These are phyloP conservation scores for Sthenelais limicola DNA, from an alignment of 2,888 invertebrate genomes.

Conservation along the genomic window DNA sequence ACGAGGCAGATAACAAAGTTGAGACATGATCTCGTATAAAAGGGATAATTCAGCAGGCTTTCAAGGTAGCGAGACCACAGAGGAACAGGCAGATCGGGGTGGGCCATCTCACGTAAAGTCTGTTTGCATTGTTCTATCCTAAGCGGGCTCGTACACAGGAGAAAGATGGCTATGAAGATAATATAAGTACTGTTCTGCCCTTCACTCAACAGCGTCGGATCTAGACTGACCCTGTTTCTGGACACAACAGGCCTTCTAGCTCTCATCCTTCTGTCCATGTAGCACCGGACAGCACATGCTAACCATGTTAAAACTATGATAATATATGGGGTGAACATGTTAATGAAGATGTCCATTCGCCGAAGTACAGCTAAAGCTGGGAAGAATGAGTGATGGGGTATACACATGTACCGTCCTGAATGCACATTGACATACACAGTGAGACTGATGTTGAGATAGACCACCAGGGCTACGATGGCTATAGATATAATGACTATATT, in stretches of 20 bases:
- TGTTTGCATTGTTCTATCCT: background rate
- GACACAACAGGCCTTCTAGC: background rate
- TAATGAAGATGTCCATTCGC: conserved; percentile 15
- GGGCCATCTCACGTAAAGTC: background rate
- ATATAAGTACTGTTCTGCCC: conserved; percentile 11
- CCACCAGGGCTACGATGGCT: conserved; percentile 9
- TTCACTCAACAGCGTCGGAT: background rate
- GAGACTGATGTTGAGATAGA: conserved; percentile 30
- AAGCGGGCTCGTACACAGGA: background rate
- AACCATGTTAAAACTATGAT: background rate
- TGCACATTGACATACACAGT: background rate
- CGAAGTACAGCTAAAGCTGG: background rate
- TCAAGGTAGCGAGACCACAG: background rate
- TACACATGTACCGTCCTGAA: conserved; percentile 8
- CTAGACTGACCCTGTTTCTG: background rate
- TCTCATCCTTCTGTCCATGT: background rate
- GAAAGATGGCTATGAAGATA: background rate
- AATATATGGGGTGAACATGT: conserved; percentile 14
- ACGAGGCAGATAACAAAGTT: conserved; percentile 9
- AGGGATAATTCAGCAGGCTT: conserved; percentile 7
- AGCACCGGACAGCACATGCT: background rate
- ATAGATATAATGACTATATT: background rate
- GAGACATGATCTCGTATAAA: conserved; percentile 8
- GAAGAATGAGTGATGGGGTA: conserved; percentile 1
- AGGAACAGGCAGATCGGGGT: background rate